Evolutionary conservation across 2,888 invertebrate species (phyloP).

Genomic region (Melinopterus prodromus): DNA sequence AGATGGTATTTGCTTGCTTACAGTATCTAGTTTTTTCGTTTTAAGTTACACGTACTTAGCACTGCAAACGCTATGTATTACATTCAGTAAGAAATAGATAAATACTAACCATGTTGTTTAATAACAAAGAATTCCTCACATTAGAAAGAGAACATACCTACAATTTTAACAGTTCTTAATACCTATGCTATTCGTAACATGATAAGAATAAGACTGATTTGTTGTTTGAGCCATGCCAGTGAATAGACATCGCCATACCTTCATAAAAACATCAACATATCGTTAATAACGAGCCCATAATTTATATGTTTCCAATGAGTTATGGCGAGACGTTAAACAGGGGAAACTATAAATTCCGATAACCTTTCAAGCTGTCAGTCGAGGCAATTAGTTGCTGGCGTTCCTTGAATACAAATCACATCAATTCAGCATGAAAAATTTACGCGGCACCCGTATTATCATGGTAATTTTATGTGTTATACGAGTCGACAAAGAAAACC

Average conservation of each 20-base stretch:
- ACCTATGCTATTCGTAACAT: background rate
- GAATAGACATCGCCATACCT: background rate
- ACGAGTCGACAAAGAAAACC: slow-evolving; percentile 4
- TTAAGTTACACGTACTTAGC: too few relatives aligned
- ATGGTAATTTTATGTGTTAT: slow-evolving; percentile 4
- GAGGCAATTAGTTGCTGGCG: slow-evolving; percentile 4
- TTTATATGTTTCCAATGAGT: slow-evolving; percentile 14
- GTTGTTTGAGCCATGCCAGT: background rate
- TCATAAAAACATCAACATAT: slow-evolving; percentile 1
- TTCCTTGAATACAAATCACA: background rate
- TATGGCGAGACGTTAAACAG: slow-evolving; percentile 5
- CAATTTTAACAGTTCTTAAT: too few relatives aligned
- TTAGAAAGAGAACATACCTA: too few relatives aligned
- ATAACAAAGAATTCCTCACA: too few relatives aligned
- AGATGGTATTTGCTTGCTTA: too few relatives aligned
- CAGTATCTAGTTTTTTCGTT: too few relatives aligned
- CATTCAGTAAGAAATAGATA: too few relatives aligned
- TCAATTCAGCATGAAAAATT: background rate
- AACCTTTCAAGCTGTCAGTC: background rate
- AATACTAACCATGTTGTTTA: too few relatives aligned
- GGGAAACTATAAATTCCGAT: slow-evolving; percentile 4
- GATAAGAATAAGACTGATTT: background rate
- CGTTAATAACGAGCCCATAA: background rate
- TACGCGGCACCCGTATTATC: slow-evolving; percentile 4
- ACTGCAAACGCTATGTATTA: too few relatives aligned